Evolutionary conservation across 1,140 invertebrate genomes (phyloP), one percentile per base, ranked within the genome.

Genomic region (Plectus sambesii): DNA sequence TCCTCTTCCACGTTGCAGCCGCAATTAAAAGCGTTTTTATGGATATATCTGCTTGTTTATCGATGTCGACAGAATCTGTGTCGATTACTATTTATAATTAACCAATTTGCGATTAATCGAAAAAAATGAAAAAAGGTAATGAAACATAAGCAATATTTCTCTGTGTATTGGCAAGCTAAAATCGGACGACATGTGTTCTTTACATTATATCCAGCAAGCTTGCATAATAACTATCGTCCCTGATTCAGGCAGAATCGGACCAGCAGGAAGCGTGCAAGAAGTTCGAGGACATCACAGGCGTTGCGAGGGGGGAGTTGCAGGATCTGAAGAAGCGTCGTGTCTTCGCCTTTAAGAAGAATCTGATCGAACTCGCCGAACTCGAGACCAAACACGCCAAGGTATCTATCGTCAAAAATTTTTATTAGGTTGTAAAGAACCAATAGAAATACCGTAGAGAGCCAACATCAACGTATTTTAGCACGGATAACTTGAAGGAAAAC

Each of bases 201-300:
- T n/a, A n/a, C n/a, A n/a, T n/a, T n/a, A n/a, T n/a, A n/a, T n/a
- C n/a, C n/a, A n/a, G n/a, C n/a, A n/a, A n/a, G n/a, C n/a, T n/a
- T n/a, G n/a, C n/a, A n/a, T n/a, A n/a, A n/a, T 12, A 33, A 33
- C 12, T 12, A 33, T 33, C 17, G 30, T 33, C 12, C 30, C 17
- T 58, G 66, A 72, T 72, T 30, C 66, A 93, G 88, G 89, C 89
- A 38, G 90, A 97, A 72, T 78, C 80, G 62, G 80, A 82, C 5
- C 90, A 96, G 71, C 82, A 85, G 49, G 79, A 82, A 61, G 86
- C 87, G 17, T 94, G 89, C 73, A 85, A 90, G 53, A 88, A 86
- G 62, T 97, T 96, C 74, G 90, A 97, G 72, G 81, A 84, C 49
- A 90, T 98, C 74, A 93, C 89, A 1, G 83, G 85, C 53, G 83